A percentile compares a stretch with the other conserved stretches of the same genome.
phyloP scores from a whole-genome alignment of 2,888 invertebrate species.

The Zele albiditarsus region DNA sequence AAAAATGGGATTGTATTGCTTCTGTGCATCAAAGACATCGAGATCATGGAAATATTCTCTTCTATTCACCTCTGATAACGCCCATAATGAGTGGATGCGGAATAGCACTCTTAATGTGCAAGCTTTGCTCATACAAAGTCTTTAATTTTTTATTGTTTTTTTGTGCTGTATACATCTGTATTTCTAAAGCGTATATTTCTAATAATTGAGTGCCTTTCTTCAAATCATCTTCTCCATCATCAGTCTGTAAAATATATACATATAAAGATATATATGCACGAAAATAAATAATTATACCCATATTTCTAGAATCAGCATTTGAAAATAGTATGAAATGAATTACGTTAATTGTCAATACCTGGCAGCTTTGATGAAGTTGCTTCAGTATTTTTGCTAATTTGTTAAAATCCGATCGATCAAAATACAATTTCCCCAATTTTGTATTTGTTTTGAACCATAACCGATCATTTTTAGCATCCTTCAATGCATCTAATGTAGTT shows the following conservation, averaged over 20 bases:
- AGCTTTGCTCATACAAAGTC: slow-evolving; percentile 96
- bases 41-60: neutral
- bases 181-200: slow-evolving; percentile 98
- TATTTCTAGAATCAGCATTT: too few species aligned
- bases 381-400: slow-evolving; percentile 97
- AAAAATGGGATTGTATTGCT: neutral
- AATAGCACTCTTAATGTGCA: slow-evolving; percentile 99
- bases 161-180: slow-evolving; percentile 99
- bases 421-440: slow-evolving; percentile 98
- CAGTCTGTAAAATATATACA: slow-evolving; percentile 79
- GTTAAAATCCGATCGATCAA: slow-evolving; percentile 94
- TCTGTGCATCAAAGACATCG: neutral
- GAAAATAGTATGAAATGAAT: too few species aligned
- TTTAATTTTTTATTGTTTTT: slow-evolving; percentile 99
- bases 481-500: slow-evolving; percentile 93
- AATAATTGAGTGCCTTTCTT: slow-evolving; percentile 98
- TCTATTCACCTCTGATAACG: slow-evolving; percentile 88
- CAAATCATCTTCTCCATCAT: slow-evolving; percentile 97
- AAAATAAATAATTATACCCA: slow-evolving; percentile 23
- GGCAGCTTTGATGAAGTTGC: slow-evolving; percentile 97
- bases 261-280: neutral
- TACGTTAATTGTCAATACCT: slow-evolving; percentile 75
- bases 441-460: slow-evolving; percentile 99
- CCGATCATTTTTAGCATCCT: slow-evolving; percentile 98
- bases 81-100: slow-evolving; percentile 99